Percentiles rank a stretch among this genome's conserved stretches.
Evolutionary conservation across 2,888 invertebrate genomes (phyloP).

Genomic region (Brachyptera risi): DNA sequence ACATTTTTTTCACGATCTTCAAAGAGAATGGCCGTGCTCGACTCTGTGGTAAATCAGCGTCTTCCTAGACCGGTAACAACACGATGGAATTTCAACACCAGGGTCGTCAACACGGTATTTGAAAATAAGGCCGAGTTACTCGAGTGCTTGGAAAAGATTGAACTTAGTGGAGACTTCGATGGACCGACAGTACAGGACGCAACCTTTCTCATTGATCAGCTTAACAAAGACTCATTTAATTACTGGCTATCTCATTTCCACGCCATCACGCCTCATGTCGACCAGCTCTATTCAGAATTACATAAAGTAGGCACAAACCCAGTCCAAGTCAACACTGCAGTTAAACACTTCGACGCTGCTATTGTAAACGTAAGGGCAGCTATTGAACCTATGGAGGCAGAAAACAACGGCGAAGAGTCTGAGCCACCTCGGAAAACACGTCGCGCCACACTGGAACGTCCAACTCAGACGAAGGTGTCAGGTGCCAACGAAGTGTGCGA

Average conservation of each 20-base stretch:
- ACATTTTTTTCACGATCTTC: slow-evolving; percentile 38
- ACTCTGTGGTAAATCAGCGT: slow-evolving; percentile 32
- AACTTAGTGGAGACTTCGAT: slow-evolving; percentile 7
- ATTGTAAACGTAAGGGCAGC: slow-evolving; percentile 24
- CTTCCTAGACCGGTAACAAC: slow-evolving; percentile 26
- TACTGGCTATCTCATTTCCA: slow-evolving; percentile 38
- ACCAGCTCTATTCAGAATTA: slow-evolving; percentile 35
- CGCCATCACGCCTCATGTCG: slow-evolving; percentile 36
- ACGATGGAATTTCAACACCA: slow-evolving; percentile 34
- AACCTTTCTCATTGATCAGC: neutral
- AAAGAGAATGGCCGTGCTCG: slow-evolving; percentile 34
- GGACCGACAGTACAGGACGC: slow-evolving; percentile 22
- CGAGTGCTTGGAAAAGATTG: slow-evolving; percentile 36
- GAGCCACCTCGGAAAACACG: too few relatives aligned
- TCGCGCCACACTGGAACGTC: too few relatives aligned
- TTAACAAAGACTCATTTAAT: slow-evolving; percentile 29
- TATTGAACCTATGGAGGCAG: too few relatives aligned
- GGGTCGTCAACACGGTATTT: slow-evolving; percentile 31
- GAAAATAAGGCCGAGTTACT: slow-evolving; percentile 34
- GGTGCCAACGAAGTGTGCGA: too few relatives aligned
- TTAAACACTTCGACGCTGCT: slow-evolving; percentile 27
- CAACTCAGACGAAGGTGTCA: too few relatives aligned
- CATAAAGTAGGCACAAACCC: slow-evolving; percentile 27
- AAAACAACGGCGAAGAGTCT: neutral
- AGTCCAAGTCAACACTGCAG: slow-evolving; percentile 20